These are phyloP conservation scores for Agapetus fuscipes DNA, from an alignment of 2,888 invertebrate genomes.

Conservation along the genomic window DNA sequence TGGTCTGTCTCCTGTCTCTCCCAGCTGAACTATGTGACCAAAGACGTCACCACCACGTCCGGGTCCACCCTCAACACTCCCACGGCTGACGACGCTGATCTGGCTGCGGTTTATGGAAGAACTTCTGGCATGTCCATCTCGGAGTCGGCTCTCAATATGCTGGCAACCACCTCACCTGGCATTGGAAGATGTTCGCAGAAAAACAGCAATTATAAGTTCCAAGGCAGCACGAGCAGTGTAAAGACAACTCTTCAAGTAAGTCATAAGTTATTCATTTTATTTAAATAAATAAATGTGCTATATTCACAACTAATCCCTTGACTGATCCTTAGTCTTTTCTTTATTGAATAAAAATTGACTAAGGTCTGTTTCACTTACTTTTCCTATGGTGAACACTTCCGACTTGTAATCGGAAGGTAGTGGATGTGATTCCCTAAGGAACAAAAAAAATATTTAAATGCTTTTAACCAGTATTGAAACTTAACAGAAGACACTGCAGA, in stretches of 20 bases:
- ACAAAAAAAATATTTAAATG: no score
- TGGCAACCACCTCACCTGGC: conserved; percentile 37
- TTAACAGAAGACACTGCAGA: no score
- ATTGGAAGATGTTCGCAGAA: conserved; percentile 33
- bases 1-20: conserved; percentile 86
- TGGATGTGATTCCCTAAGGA: no score
- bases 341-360: no score
- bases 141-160: conserved; percentile 76
- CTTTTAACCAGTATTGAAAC: no score
- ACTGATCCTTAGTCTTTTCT: no score
- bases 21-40: conserved; percentile 50
- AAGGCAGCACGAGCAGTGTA: conserved; percentile 33
- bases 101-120: conserved; percentile 30
- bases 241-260: conserved; percentile 39
- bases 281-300: no score
- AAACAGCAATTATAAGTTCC: conserved; percentile 36
- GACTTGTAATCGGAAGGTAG: no score
- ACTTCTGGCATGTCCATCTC: conserved; percentile 71
- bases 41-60: conserved; percentile 33
- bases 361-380: no score
- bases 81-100: conserved; percentile 26
- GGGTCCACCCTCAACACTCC: conserved; percentile 24
- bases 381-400: no score
- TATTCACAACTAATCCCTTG: no score
- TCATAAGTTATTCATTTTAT: no score